Base-by-base conservation (phyloP, 2,888 invertebrate species). In the Campaea margaritaria region DNA sequence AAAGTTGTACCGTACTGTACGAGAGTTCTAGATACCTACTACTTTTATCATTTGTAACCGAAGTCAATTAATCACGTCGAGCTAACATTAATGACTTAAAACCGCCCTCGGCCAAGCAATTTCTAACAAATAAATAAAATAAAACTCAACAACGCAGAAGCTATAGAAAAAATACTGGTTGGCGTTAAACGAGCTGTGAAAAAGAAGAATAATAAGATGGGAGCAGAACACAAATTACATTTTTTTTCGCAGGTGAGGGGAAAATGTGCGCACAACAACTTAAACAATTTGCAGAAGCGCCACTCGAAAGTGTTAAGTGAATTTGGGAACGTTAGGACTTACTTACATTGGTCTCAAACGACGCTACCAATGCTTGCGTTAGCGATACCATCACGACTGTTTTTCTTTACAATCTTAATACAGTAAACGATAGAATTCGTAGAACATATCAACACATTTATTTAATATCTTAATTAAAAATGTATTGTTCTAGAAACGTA, bases 281-380 rank as follows among this genome's bases (percentile, higher is more conserved):
- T 76, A 83, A 88, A 85, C 83, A 85, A 85, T 85, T 84, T 82
- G 74, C 77, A 64, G 76, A 75, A 71, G 74, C 77, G 74, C 76
- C 81, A 82, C 83, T 84, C 76, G 77, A 82, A 85, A 85, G 81
- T 83, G 85, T 82, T 88, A 85, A 89, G 81, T 83, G 83, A 83
- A 83, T 87, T 86, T 81, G 78, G 77, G 79, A 85, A 83, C 77
- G 81, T 82, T 78, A 76, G 51, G 65, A 60, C 55, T 62, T 59
- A 48, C 65, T 62, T 62, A 68, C 64, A 61, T 38, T 14, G 65
- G 54, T 16, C n/a, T 46, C 27, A 21, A 21, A 11, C 44, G 44
- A 34, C 8, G 11, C 31, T 31, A 9, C 9, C 31, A 1, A 7
- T 31, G 31, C 9, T 31, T 9, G 8, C 31, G 31, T 31, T 31